phyloP scores from a whole-genome alignment of 2,113 vertebrate genomes.

The Regulus satrapa region DNA sequence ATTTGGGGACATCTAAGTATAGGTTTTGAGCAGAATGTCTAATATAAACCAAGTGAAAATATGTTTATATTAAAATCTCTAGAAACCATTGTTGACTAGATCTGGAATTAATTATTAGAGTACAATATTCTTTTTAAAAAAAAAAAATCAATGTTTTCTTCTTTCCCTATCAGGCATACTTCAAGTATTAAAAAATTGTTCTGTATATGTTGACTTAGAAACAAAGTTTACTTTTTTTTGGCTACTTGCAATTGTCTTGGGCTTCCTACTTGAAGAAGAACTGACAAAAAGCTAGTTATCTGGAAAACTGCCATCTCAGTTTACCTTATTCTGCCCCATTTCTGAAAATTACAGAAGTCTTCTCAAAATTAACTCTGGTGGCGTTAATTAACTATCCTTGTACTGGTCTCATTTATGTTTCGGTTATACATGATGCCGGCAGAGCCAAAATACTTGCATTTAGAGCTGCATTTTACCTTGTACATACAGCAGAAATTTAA shows the following conservation, averaged over 20 bases:
- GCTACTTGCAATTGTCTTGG: background rate
- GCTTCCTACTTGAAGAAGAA: background rate
- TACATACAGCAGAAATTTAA: background rate
- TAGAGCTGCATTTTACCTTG: background rate
- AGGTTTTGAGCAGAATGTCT: background rate
- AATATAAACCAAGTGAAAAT: background rate
- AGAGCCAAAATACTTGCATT: background rate
- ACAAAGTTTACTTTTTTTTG: background rate
- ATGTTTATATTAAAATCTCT: background rate
- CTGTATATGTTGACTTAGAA: background rate
- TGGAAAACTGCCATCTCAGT: background rate
- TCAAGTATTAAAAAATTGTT: background rate
- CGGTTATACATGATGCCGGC: background rate
- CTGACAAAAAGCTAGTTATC: background rate
- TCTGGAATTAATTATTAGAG: conserved; percentile 7
- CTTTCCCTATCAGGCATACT: background rate
- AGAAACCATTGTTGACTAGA: background rate
- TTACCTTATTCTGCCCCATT: background rate
- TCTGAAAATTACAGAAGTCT: background rate
- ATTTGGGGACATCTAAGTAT: conserved; percentile 10
- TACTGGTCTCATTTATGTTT: background rate
- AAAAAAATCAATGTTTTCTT: background rate
- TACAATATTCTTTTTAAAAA: background rate
- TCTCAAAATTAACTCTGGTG: background rate
- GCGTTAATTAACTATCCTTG: background rate